Evolutionary conservation across 2,797 vertebrate genomes (phyloP), one percentile per base, ranked within the genome.

Genomic region (Hydrocynus forskahlii): DNA sequence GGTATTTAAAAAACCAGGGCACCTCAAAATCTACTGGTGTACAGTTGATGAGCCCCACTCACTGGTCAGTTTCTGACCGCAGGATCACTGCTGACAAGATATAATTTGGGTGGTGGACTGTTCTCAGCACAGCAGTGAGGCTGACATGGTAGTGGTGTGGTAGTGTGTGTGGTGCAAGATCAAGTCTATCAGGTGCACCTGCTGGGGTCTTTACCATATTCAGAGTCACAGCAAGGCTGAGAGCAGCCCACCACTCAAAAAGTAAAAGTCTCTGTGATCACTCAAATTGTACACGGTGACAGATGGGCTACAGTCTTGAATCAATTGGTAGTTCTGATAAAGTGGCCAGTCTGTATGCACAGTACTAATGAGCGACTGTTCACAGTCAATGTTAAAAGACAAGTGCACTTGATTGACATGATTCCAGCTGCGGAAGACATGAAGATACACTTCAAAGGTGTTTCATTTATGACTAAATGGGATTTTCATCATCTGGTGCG

Each of bases 401-500:
- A 35, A 7, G 6, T 10, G 16, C 9, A 19, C 63, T 19, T 66
- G 5, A 40, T 19, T 66, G 1, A 66, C 38, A 40, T 66, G 29
- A 38, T 54, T 66, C 45, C 35, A 59, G 35, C 52, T 5, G 38
- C 21, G 12, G 21, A 45, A 59, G 76, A 69, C 38, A 69, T 43
- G 10, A 59, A 78, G 76, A 45, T 7, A 68, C 66, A 45, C 54
- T 59, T 60, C 17, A 52, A 40, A 66, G 63, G 63, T 40, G 63
- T 17, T 40, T 66, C 29, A 17, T 66, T 63, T 29, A 79, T 12
- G 54, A 23, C 21, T 66, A 38, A 66, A 66, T 40, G 63, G 63
- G 19, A 16, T 66, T 66, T 66, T 66, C 63, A 66, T 66, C 63
- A 19, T 66, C 29, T 48, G 77, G 21, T 17, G 2, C 10, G 45